phyloP scores from a whole-genome alignment of 2,888 invertebrate species.

The Sarcophaga rosellei region DNA sequence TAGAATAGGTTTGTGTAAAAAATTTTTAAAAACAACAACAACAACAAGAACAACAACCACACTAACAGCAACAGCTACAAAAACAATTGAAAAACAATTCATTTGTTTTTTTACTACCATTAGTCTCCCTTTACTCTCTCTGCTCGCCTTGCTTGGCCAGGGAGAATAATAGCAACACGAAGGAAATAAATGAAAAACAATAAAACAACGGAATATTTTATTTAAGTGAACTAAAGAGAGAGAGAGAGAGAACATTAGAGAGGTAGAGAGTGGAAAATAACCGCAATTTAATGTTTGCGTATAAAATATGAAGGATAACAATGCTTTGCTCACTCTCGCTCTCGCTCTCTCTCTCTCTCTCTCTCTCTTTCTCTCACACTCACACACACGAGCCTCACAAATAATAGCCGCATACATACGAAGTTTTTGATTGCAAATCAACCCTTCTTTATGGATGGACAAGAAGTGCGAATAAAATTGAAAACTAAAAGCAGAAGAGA shows the following conservation, averaged over 20 bases:
- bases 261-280: no score
- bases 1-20: not conserved
- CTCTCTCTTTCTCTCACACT: not conserved
- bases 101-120: no score
- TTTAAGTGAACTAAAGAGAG: no score
- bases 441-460: slow-evolving; percentile 32
- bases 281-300: no score
- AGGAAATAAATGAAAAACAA: no score
- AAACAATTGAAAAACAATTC: slow-evolving; percentile 16
- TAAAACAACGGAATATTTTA: no score
- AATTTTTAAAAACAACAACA: not conserved
- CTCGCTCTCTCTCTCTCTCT: not conserved
- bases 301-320: no score
- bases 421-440: not conserved
- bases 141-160: no score
- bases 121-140: no score
- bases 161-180: no score
- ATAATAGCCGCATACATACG: not conserved
- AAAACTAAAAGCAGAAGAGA: slow-evolving; percentile 11
- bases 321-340: no score
- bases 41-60: slow-evolving; percentile 51
- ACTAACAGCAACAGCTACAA: slow-evolving; percentile 22
- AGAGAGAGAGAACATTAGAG: no score
- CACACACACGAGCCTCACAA: not conserved
- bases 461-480: slow-evolving; percentile 32